Evolutionary conservation across 2,888 invertebrate species (phyloP).

Genomic region (Ommatoiulus sabulosus): DNA sequence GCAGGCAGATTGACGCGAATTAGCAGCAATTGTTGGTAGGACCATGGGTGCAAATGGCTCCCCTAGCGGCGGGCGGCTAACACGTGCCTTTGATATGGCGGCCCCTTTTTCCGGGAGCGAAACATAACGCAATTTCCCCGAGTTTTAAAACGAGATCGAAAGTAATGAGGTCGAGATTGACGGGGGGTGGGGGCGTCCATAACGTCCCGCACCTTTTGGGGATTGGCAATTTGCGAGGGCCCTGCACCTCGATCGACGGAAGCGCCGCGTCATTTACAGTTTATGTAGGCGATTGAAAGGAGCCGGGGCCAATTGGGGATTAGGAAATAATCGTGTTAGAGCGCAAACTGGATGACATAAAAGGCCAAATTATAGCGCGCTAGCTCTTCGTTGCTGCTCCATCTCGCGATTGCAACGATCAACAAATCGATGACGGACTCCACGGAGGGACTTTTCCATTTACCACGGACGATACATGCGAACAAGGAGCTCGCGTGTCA

Average conservation of each 20-base stretch:
- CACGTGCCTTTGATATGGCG: conserved; percentile 7
- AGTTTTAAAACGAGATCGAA: conserved; percentile 13
- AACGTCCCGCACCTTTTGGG: not conserved
- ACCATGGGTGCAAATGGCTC: not conserved
- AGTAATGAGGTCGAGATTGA: not conserved
- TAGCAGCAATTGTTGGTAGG: not conserved
- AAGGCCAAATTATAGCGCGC: conserved; percentile 28
- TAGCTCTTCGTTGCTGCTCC: no score
- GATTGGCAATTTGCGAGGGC: conserved; percentile 3
- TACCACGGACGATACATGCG: not conserved
- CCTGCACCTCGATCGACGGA: not conserved
- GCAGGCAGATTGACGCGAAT: not conserved
- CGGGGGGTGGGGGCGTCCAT: not conserved
- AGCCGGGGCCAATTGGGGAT: conserved; percentile 48
- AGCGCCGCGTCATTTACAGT: conserved; percentile 47
- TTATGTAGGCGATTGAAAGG: conserved; percentile 47
- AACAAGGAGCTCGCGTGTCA: not conserved
- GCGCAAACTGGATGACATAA: conserved; percentile 41
- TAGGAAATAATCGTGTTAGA: conserved; percentile 38
- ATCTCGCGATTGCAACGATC: not conserved
- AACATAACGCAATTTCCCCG: not conserved
- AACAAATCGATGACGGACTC: conserved; percentile 42
- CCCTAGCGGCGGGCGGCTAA: not conserved
- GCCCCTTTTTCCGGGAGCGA: not conserved
- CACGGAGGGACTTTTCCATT: not conserved